These are phyloP conservation scores for Sarcophaga carnaria DNA, from an alignment of 2,888 invertebrate genomes.

Conservation along the genomic window DNA sequence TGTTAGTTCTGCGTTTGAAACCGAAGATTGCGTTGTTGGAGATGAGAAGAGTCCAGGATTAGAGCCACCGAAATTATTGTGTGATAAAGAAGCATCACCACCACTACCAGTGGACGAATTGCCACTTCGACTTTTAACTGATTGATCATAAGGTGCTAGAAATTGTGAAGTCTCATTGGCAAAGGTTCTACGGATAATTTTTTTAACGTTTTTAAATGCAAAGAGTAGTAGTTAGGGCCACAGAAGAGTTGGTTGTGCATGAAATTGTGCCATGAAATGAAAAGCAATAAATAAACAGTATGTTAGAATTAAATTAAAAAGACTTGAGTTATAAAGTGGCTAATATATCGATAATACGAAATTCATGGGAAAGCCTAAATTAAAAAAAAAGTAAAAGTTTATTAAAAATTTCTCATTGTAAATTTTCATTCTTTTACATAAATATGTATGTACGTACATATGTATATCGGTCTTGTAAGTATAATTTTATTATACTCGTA, in stretches of 20 bases:
- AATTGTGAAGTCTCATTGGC: constrained; percentile 89
- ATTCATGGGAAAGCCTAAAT: constrained; percentile 49
- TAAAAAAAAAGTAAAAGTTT: constrained; percentile 36
- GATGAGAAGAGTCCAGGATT: constrained; percentile 78
- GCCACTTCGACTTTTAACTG: constrained; percentile 83
- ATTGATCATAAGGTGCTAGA: constrained; percentile 88
- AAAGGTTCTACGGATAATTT: constrained; percentile 84
- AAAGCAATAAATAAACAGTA: constrained; percentile 51
- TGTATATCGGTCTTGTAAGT: not conserved
- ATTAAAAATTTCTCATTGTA: constrained; percentile 1
- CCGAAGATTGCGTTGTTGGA: constrained; percentile 75
- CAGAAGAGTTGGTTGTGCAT: constrained; percentile 53
- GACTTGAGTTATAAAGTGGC: constrained; percentile 47
- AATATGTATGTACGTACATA: not conserved
- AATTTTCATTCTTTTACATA: not conserved
- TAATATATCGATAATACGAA: constrained; percentile 58
- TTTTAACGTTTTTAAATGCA: constrained; percentile 35
- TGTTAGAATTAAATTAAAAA: constrained; percentile 35
- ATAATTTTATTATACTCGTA: not conserved
- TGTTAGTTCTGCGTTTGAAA: constrained; percentile 79
- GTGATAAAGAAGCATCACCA: constrained; percentile 48
- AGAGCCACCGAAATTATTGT: constrained; percentile 73
- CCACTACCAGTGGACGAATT: constrained; percentile 58
- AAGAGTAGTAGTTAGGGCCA: constrained; percentile 39
- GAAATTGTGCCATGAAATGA: constrained; percentile 62